Base-by-base conservation (phyloP, 1,140 invertebrate species). In the Heliconius eleuchia region DNA sequence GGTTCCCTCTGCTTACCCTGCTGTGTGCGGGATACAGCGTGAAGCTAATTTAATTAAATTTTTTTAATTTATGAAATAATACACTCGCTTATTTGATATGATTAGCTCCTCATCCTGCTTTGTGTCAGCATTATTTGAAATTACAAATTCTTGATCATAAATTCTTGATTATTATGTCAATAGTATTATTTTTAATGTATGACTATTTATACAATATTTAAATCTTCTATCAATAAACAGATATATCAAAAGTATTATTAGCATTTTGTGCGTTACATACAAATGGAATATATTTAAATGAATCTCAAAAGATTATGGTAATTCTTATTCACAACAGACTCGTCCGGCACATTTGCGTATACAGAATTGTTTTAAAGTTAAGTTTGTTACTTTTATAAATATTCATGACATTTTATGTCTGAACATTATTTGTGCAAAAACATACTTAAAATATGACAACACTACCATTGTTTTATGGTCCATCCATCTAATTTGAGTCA, bases 261-360 rank as follows among this genome's bases (percentile, higher is more conserved):
- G n/a, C 23, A 30, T 66, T 74, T 74, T 57, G 42, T 74, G 55
- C 27, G n/a, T 74, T 74, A 57, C 46, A 66, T 66, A 23, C 74
- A 75, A 60, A 75, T 60, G 37, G 55, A 75, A 75, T 75, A 60
- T 60, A 75, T 75, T 75, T 75, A 75, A 66, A 66, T 75, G 55
- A 66, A 66, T 75, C 34, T 60, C 55, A 75, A 75, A 75, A 66
- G 74, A 60, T 75, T 60, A 75, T 75, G 74, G 39, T 75, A 75
- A 75, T 75, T 23, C 23, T 66, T 75, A 75, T 60, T 66, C 52
- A 75, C 55, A 50, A 52, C 55, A 66, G 60, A 60, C 34, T 60
- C 55, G 74, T 57, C 52, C 55, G 30, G 74, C 34, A 75, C 16
- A 75, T 75, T 75, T 75, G 57, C 60, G 74, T 57, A 75, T 75